Evolutionary conservation across 2,888 invertebrate species (phyloP), one percentile per base, ranked within the genome.

Genomic region (Electrophaes corylata): DNA sequence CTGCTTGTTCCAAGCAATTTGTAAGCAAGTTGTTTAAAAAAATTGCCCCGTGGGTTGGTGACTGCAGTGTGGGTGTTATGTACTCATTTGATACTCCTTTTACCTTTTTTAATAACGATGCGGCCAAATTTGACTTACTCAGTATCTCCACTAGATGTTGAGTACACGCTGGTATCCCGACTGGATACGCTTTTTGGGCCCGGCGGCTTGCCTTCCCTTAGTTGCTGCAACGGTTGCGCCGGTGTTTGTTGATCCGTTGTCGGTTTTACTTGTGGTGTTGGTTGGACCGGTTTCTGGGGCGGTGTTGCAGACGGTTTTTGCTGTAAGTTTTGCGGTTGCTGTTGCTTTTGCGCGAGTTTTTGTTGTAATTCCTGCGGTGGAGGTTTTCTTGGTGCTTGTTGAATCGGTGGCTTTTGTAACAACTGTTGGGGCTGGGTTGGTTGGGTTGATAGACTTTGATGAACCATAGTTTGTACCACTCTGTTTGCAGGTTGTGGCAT

Each of bases 81-180:
- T n/a, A n/a, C n/a, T n/a, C n/a, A n/a, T n/a, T n/a, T n/a, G n/a
- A n/a, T n/a, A n/a, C n/a, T n/a, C n/a, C n/a, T n/a, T n/a, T n/a
- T n/a, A n/a, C n/a, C n/a, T n/a, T n/a, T 29, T 29, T 29, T 29
- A 29, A 3, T 10, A 29, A 29, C 0, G 5, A 11, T n/a, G n/a
- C n/a, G n/a, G n/a, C n/a, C n/a, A 3, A 37, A 19, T 26, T 0
- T 16, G 1, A 72, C 77, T 75, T 51, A 91, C 91, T 84, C 89
- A 1, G 90, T 89, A 66, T 90, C 89, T 0, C 88, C 88, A 0
- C 90, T 90, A 0, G 88, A 89, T 0, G 91, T 88, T 0, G 91
- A 92, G 62, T 86, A 91, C 2, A 91, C 87, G 50, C 92, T 92
- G 0, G 88, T 87, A 48, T 92, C 92, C 14, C 92, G 70, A 66